Base-by-base conservation (phyloP, 2,888 invertebrate species). In the Tortricodes alternella region DNA sequence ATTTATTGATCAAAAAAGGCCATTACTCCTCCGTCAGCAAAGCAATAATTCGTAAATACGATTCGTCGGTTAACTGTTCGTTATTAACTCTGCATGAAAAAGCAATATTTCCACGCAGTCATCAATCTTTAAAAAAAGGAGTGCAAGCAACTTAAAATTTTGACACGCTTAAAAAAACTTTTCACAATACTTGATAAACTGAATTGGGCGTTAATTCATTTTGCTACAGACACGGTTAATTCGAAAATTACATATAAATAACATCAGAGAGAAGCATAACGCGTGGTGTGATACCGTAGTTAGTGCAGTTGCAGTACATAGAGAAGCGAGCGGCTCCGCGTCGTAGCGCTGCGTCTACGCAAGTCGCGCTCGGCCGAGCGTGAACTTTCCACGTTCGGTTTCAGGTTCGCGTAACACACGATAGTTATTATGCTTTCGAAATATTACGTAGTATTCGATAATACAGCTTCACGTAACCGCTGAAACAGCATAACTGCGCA, bases 371-470 rank as follows among this genome's bases (percentile, higher is more conserved):
- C 74, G 74, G 74, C 81, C 69, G 78, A 85, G 88, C 89, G 75
- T 89, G 82, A 89, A 86, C 84, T 84, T 89, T 89, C 87, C 88
- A 89, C 88, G 80, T 87, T 89, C 81, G 84, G 80, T 86, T 89
- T 89, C 88, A 86, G 85, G 75, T 74, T 80, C 83, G 74, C 85
- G 77, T 86, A 87, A 89, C 81, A 78, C 80, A 76, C 76, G 80
- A 86, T 87, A 85, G 84, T 78, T 80, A 83, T 88, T 83, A 86
- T 76, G 76, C 83, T 88, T 86, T 83, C 85, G 78, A 80, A 84
- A 83, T 76, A 83, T 90, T 89, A 89, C 86, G 86, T 83, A 76
- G 68, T 81, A 83, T 86, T 85, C 82, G 81, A 80, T 89, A 88
- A 90, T 80, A 71, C 63, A 62, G 53, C 58, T 55, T 62, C 71